phyloP scores from a whole-genome alignment of 2,797 vertebrate genomes.

The Cirrhinus molitorella region DNA sequence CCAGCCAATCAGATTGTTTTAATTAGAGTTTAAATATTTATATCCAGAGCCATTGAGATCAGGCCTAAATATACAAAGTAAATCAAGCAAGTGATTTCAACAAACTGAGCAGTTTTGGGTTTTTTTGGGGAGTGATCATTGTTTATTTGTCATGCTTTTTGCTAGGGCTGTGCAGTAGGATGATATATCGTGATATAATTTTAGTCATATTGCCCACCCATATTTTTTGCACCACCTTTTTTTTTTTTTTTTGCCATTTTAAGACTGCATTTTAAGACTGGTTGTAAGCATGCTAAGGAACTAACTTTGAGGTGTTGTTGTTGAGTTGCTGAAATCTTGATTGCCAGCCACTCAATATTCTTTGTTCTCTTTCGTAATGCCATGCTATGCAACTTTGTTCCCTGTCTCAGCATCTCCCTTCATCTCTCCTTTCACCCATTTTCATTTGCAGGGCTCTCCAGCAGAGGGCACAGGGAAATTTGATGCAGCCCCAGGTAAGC shows the following conservation, averaged over 20 bases:
- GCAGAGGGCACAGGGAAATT: conserved; percentile 75
- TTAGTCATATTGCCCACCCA: not conserved
- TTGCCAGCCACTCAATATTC: not conserved
- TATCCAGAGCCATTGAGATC: not conserved
- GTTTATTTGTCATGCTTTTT: not conserved
- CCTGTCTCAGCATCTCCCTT: not conserved
- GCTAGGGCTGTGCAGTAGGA: not conserved
- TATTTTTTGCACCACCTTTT: not conserved
- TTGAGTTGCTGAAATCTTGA: not conserved
- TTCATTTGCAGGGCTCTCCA: conserved; percentile 78
- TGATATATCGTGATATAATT: not conserved
- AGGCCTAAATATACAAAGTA: not conserved
- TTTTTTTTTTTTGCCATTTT: not conserved
- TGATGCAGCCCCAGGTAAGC: conserved; percentile 73
- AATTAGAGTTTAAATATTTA: not conserved
- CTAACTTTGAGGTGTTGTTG: not conserved
- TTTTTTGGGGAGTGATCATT: too few relatives aligned
- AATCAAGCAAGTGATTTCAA: not conserved
- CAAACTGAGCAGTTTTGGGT: not conserved
- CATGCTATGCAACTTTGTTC: not conserved
- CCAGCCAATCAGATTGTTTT: not conserved
- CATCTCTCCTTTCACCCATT: not conserved
- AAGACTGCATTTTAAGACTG: not conserved
- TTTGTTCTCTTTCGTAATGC: conserved; percentile 7
- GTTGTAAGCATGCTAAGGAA: not conserved